Percentiles rank a stretch among this genome's conserved stretches.
Conservation (phyloP, 2,113 vertebrate species). For the Malurus alboscapulatus region DNA sequence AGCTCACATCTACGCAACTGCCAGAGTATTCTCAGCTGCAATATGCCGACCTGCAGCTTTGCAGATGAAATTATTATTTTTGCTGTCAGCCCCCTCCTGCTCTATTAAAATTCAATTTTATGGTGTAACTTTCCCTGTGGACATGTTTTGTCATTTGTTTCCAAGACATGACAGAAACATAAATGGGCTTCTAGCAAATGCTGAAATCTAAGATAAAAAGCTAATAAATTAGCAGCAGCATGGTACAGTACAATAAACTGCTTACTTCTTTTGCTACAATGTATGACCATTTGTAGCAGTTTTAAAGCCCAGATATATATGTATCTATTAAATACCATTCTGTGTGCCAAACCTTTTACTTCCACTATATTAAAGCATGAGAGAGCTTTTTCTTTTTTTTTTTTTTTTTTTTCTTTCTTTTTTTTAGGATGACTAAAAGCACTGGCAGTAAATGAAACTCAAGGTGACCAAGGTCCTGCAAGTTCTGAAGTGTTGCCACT, state of each 20-base stretch:
- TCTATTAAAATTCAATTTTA: conserved; percentile 24
- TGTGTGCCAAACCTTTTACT: conserved; percentile 36
- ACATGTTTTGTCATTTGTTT: conserved; percentile 5
- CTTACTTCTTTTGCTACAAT: not conserved
- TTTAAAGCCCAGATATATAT: conserved; percentile 28
- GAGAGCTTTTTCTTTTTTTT: not conserved
- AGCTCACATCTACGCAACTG: not conserved
- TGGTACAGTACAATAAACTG: not conserved
- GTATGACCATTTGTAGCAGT: conserved; percentile 7
- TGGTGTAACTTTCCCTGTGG: not conserved
- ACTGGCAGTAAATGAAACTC: conserved; percentile 3
- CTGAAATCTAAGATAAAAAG: not conserved
- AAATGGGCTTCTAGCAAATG: not conserved
- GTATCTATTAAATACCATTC: not conserved
- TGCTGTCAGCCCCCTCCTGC: not conserved
- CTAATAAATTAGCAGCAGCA: not conserved
- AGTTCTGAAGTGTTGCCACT: not conserved
- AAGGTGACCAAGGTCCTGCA: conserved; percentile 21
- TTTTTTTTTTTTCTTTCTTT: not conserved
- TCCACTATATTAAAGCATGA: conserved; percentile 30
- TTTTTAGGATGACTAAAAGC: conserved; percentile 3
- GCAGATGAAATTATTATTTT: conserved; percentile 7
- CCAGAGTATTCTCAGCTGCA: not conserved
- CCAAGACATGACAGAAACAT: not conserved
- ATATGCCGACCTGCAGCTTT: accelerated